Conservation (phyloP, 2,113 vertebrate species). For the Thunnus maccoyii region DNA sequence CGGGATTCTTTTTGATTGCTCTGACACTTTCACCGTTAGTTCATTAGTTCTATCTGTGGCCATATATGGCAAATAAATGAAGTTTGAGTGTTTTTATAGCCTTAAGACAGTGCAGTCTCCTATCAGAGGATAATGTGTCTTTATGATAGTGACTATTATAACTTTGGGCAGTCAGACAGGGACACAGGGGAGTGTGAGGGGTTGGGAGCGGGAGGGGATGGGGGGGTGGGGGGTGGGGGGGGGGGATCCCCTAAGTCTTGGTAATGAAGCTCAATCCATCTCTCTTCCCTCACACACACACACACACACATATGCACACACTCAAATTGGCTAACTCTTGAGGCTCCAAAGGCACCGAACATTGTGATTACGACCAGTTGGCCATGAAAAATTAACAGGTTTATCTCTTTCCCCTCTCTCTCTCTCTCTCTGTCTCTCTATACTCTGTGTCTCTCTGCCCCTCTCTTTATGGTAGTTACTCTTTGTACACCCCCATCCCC, state of each 20-base stretch:
- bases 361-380: conserved; percentile 83
- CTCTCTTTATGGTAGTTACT: conserved; percentile 72
- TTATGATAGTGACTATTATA: conserved; percentile 78
- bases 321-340: conserved; percentile 76
- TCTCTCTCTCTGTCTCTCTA: conserved; percentile 47
- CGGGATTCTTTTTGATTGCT: conserved; percentile 67
- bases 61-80: conserved; percentile 75
- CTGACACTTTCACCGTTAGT: conserved; percentile 68
- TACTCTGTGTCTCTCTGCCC: conserved; percentile 53
- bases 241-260: conserved; percentile 71
- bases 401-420: conserved; percentile 79
- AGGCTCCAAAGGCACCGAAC: conserved; percentile 80
- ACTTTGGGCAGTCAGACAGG: conserved; percentile 73
- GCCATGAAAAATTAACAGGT: conserved; percentile 87
- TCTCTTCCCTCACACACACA: conserved; percentile 42
- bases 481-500: conserved; percentile 36
- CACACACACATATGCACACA: conserved; percentile 43
- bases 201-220: conserved; percentile 2
- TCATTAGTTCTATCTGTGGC: conserved; percentile 76
- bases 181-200: conserved; percentile 60
- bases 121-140: conserved; percentile 78
- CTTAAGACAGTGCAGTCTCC: conserved; percentile 66
- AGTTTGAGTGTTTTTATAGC: conserved; percentile 78
- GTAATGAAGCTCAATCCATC: conserved; percentile 81
- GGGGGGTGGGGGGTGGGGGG: conserved; percentile 30